These are phyloP conservation scores for Enteromius mattozi DNA, from an alignment of 2,797 vertebrate genomes.

Conservation along the genomic window DNA sequence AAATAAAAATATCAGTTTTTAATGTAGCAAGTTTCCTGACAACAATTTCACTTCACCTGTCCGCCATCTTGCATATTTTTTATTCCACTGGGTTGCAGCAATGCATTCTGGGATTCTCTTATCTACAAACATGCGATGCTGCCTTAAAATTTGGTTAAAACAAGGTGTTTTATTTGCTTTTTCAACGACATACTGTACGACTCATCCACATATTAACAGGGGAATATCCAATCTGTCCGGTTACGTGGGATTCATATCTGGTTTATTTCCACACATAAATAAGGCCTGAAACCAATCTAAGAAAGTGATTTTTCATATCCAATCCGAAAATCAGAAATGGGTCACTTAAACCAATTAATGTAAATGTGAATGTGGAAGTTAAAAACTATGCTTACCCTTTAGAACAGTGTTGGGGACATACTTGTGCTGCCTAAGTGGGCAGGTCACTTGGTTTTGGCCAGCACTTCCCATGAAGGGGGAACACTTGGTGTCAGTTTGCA, in stretches of 20 bases:
- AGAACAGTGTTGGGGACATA: neutral
- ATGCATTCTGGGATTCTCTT: neutral
- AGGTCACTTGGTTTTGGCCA: neutral
- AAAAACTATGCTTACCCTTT: neutral
- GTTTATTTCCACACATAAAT: neutral
- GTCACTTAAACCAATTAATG: neutral
- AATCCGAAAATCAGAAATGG: neutral
- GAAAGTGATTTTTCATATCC: neutral
- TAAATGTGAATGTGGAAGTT: neutral
- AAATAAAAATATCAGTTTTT: neutral
- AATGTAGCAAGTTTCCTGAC: neutral
- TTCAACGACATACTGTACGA: neutral
- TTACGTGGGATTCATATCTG: neutral
- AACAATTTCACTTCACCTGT: neutral
- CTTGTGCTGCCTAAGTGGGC: neutral
- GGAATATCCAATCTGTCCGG: neutral
- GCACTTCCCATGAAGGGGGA: neutral
- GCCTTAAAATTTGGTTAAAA: no score
- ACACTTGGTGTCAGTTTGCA: slow-evolving; percentile 24
- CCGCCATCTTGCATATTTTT: neutral
- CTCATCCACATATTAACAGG: neutral
- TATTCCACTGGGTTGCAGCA: neutral
- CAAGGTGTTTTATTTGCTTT: neutral
- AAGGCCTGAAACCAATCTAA: neutral
- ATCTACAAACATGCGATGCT: neutral